phyloP scores from a whole-genome alignment of 2,797 vertebrate species.

The Diceros bicornis region DNA sequence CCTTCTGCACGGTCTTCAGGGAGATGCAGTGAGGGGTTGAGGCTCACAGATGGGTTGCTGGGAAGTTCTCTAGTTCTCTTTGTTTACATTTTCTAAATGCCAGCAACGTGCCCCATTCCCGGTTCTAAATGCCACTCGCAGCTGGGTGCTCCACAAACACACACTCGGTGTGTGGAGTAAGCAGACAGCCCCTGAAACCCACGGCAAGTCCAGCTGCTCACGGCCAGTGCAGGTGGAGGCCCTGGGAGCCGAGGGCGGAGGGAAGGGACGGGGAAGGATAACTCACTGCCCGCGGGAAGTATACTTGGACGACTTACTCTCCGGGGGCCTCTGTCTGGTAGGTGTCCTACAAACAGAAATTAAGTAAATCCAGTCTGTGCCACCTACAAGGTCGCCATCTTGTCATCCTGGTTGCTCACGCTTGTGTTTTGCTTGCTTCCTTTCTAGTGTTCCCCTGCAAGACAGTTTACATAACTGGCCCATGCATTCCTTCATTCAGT shows the following conservation, averaged over 20 bases:
- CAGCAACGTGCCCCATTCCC: background rate
- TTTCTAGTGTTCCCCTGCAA: background rate
- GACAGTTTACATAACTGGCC: background rate
- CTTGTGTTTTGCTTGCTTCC: background rate
- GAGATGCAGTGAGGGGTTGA: background rate
- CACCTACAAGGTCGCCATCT: background rate
- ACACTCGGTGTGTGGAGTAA: fast-evolving
- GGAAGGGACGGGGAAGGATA: background rate
- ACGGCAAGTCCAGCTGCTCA: background rate
- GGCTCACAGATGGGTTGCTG: too few relatives aligned
- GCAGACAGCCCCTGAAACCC: background rate
- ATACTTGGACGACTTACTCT: fast-evolving
- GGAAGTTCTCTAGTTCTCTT: background rate
- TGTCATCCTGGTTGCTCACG: background rate
- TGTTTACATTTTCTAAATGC: background rate
- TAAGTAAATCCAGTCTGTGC: background rate
- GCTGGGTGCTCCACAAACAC: background rate
- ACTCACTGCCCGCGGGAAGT: fast-evolving
- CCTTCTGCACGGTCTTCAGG: background rate
- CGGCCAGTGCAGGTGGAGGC: background rate
- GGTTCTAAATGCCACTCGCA: fast-evolving
- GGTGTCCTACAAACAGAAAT: background rate
- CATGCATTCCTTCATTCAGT: background rate
- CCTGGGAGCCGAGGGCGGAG: fast-evolving
- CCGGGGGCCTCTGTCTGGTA: background rate